Evolutionary conservation across 2,888 invertebrate species (phyloP).

Genomic region (Unio pictorum): DNA sequence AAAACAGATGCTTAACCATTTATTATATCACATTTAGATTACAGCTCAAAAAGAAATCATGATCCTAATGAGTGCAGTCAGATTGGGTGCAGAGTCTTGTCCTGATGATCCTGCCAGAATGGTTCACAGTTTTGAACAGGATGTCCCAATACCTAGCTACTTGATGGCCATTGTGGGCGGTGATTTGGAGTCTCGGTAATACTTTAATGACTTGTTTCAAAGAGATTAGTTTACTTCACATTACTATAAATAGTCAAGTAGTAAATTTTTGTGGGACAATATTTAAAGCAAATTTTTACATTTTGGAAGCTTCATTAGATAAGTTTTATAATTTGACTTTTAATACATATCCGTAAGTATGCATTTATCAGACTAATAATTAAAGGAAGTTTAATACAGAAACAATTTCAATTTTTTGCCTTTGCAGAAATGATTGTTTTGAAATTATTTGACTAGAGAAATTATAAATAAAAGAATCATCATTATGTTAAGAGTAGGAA

Average conservation of each 20-base stretch:
- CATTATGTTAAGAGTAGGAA: no score
- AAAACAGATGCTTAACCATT: not conserved
- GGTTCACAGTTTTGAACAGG: constrained; percentile 77
- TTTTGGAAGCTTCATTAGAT: not conserved
- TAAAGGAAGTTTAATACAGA: no score
- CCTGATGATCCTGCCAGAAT: constrained; percentile 67
- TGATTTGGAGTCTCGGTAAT: constrained; percentile 75
- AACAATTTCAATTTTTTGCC: no score
- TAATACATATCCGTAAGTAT: no score
- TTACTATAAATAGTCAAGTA: no score
- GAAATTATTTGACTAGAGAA: no score
- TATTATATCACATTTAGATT: constrained; percentile 73
- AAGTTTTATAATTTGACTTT: no score
- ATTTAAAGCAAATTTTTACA: not conserved
- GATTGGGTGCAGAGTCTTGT: constrained; percentile 68
- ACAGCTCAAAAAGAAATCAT: constrained; percentile 83
- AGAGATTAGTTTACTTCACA: not conserved
- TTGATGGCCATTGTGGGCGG: constrained; percentile 92
- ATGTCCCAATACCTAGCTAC: constrained; percentile 89
- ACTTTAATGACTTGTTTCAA: not conserved
- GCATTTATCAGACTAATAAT: no score
- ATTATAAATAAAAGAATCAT: no score
- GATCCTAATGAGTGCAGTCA: constrained; percentile 90
- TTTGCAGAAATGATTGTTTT: no score
- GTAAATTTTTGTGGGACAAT: not conserved